Percentiles rank a stretch among this genome's conserved stretches.
Conservation (phyloP, 2,888 invertebrate genomes). For the Sarcophaga rosellei region DNA sequence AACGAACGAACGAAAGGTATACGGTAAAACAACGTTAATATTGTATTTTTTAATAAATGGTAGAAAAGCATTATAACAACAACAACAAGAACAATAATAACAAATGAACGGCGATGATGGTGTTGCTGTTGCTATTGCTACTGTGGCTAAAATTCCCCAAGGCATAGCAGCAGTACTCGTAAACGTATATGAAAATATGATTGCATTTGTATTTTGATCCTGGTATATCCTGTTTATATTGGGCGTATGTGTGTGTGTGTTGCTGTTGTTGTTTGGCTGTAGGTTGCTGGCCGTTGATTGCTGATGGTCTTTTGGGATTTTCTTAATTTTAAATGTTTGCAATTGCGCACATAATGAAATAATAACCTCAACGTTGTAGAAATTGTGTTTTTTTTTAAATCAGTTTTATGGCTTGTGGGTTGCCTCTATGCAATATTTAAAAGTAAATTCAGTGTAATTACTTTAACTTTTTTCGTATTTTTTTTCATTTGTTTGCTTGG, state of each 20-base stretch:
- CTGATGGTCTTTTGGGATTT: conserved; percentile 75
- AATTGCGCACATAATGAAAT: conserved; percentile 71
- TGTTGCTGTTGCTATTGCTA: background rate
- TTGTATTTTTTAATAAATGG: conserved; percentile 59
- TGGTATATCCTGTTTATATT: conserved; percentile 9
- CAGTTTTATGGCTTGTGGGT: conserved; percentile 4
- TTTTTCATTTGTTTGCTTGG: background rate
- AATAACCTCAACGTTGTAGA: conserved; percentile 52
- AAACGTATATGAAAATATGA: conserved; percentile 37
- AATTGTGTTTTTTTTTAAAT: background rate
- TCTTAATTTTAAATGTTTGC: conserved; percentile 80
- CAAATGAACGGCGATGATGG: conserved; percentile 14
- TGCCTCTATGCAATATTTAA: conserved; percentile 33
- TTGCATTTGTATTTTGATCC: conserved; percentile 19
- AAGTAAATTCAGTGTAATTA: conserved; percentile 46
- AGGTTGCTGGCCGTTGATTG: conserved; percentile 26
- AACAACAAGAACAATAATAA: conserved; percentile 5
- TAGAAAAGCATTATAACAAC: background rate
- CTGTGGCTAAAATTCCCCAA: conserved; percentile 44
- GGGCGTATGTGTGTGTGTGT: background rate
- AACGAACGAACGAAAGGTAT: background rate
- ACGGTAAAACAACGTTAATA: conserved; percentile 40
- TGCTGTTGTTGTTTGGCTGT: conserved; percentile 15
- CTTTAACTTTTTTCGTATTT: conserved; percentile 27
- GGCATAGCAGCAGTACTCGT: conserved; percentile 15